Percentiles rank a stretch among this genome's conserved stretches.
phyloP scores from a whole-genome alignment of 2,113 vertebrate genomes.

The Salvelinus namaycush region DNA sequence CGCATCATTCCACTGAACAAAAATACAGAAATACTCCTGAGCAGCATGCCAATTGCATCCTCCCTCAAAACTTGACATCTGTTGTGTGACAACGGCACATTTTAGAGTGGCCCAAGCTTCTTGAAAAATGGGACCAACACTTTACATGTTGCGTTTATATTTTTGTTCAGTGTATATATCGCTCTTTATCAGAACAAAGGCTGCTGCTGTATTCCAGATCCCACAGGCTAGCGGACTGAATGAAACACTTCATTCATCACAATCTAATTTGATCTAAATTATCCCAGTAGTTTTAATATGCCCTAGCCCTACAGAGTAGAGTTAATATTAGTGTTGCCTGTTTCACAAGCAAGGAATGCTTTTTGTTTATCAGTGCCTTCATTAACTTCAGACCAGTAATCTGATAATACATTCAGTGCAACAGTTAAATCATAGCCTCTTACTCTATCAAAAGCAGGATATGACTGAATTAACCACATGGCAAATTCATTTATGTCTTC shows the following conservation, averaged over 20 bases:
- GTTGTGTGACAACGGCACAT: too few species aligned
- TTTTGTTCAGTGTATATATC: not conserved
- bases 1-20: too few species aligned
- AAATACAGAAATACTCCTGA: not conserved
- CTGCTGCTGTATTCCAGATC: not conserved
- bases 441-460: not conserved
- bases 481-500: not conserved
- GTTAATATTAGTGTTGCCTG: not conserved
- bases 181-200: slow-evolving; percentile 2
- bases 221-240: not conserved
- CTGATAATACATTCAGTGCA: not conserved
- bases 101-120: too few species aligned
- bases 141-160: not conserved
- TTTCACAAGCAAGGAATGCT: not conserved
- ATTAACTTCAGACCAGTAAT: too few species aligned
- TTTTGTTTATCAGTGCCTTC: too few species aligned
- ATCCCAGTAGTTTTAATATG: not conserved
- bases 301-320: not conserved
- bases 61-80: too few species aligned
- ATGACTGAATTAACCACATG: too few species aligned
- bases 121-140: too few species aligned
- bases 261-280: not conserved
- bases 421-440: not conserved
- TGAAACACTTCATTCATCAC: slow-evolving; percentile 4
- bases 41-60: too few species aligned